Evolutionary conservation across 1,140 invertebrate genomes (phyloP).

Genomic region (Cyrtorhinus lividipennis): DNA sequence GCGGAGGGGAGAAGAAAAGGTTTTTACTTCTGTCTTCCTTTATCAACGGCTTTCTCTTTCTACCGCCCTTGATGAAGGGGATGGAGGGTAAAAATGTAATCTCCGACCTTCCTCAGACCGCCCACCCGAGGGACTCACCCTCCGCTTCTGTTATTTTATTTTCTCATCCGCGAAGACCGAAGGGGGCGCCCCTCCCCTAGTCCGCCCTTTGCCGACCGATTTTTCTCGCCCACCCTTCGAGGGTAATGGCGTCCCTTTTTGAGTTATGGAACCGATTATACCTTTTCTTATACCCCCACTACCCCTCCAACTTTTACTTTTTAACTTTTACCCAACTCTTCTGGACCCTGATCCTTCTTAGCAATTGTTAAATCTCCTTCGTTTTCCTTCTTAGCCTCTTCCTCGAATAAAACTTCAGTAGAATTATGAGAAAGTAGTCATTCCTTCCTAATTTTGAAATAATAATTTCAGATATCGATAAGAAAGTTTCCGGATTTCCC

Average conservation of each 20-base stretch:
- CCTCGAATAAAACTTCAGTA: too few relatives aligned
- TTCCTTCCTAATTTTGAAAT: too few relatives aligned
- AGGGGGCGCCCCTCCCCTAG: neutral
- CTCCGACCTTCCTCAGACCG: neutral
- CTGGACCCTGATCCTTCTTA: neutral
- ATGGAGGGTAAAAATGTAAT: constrained; percentile 15
- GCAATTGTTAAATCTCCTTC: neutral
- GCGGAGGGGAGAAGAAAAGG: neutral
- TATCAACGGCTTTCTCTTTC: neutral
- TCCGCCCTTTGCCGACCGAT: neutral
- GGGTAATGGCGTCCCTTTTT: constrained; percentile 8
- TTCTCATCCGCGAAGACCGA: neutral
- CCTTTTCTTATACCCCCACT: neutral
- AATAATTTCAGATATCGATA: too few relatives aligned
- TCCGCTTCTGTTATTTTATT: neutral
- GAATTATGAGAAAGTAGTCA: too few relatives aligned
- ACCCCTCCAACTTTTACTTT: neutral
- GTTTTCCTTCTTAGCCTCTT: neutral
- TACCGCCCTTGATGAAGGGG: neutral
- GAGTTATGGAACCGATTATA: constrained; percentile 9
- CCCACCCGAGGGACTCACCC: neutral
- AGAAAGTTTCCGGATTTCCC: too few relatives aligned
- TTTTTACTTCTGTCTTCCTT: constrained; percentile 14
- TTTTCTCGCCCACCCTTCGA: neutral
- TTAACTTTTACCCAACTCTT: neutral